phyloP scores from a whole-genome alignment of 2,797 vertebrate genomes.

The Petrocephalus schoutedeni region DNA sequence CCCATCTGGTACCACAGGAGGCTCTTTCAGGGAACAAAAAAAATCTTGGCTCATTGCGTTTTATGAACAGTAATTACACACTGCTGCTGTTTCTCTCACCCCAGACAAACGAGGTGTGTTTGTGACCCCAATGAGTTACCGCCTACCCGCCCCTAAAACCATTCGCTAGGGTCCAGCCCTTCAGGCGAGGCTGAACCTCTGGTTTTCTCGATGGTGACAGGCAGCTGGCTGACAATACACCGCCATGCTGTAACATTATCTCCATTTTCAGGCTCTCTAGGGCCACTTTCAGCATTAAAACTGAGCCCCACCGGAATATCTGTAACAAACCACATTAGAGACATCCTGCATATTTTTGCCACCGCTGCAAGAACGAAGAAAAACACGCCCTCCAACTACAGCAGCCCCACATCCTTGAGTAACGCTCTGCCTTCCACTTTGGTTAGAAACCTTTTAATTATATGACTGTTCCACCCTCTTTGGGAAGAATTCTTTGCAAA shows the following conservation, averaged over 20 bases:
- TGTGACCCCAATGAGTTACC: not conserved
- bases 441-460: conserved; percentile 20
- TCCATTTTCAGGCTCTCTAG: conserved; percentile 1
- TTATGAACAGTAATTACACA: conserved; percentile 24
- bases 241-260: conserved; percentile 15
- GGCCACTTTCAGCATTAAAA: not conserved
- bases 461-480: conserved; percentile 10
- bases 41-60: not conserved
- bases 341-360: not conserved
- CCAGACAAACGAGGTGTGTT: not conserved
- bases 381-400: not conserved
- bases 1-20: not conserved
- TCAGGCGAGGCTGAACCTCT: not conserved
- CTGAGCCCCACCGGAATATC: not conserved
- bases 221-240: not conserved
- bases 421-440: conserved; percentile 17
- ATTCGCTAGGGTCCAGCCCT: not conserved
- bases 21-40: not conserved
- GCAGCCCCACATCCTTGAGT: conserved; percentile 15
- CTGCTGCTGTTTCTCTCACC: not conserved
- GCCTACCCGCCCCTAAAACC: not conserved
- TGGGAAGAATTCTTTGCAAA: not conserved
- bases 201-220: not conserved
- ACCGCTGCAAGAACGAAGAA: not conserved
- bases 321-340: not conserved